phyloP scores from a whole-genome alignment of 1,140 invertebrate genomes.

The Mizuhopecten yessoensis region DNA sequence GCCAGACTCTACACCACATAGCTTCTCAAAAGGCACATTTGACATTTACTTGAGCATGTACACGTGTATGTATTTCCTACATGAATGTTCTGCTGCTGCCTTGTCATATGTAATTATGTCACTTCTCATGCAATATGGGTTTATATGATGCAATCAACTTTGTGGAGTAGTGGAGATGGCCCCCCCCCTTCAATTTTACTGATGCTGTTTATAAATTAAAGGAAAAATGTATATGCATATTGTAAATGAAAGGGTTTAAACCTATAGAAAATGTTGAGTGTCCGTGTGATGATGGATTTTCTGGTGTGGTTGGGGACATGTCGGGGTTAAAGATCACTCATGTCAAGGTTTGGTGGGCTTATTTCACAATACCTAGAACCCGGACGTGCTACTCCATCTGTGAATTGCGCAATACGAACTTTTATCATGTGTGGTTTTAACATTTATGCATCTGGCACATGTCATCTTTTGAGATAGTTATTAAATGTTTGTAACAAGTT shows the following conservation, averaged over 20 bases:
- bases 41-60: slow-evolving; percentile 7
- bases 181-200: neutral
- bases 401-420: neutral
- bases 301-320: neutral
- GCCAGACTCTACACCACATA: neutral
- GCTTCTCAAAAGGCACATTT: neutral
- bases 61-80: slow-evolving; percentile 4
- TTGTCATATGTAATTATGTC: slow-evolving; percentile 19
- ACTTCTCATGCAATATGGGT: neutral
- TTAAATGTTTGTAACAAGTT: neutral
- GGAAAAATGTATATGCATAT: neutral
- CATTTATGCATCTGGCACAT: neutral
- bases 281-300: neutral
- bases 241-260: neutral
- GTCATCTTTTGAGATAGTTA: neutral
- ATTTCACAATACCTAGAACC: neutral
- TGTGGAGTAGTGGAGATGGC: neutral
- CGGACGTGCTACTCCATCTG: neutral
- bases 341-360: neutral
- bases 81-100: neutral
- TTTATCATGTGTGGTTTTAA: neutral
- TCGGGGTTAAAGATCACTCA: neutral
- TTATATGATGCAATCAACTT: neutral
- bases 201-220: neutral
- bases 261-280: neutral